These are phyloP conservation scores for Gorilla gorilla DNA, from an alignment of 2,113 vertebrate genomes.

Conservation along the genomic window DNA sequence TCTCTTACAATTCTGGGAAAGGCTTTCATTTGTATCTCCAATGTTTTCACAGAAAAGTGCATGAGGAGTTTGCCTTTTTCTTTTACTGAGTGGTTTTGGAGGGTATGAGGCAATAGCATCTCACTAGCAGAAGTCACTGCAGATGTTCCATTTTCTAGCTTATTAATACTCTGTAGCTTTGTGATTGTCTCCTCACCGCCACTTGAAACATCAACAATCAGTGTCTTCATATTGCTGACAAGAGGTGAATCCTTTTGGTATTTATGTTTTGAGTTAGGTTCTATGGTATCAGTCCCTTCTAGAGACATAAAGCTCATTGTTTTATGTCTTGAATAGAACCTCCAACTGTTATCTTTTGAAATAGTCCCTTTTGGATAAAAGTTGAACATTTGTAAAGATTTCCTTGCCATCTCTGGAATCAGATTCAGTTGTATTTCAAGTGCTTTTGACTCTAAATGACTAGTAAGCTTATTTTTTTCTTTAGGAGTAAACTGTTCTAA, in stretches of 20 bases:
- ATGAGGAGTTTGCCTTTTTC: slow-evolving; percentile 33
- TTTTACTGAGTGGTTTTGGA: slow-evolving; percentile 33
- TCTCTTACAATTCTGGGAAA: slow-evolving; percentile 51
- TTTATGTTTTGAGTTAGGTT: not conserved
- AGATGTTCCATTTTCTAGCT: not conserved
- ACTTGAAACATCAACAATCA: not conserved
- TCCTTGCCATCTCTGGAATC: slow-evolving; percentile 22
- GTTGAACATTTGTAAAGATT: not conserved
- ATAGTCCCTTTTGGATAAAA: not conserved
- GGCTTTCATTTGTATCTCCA: slow-evolving; percentile 50
- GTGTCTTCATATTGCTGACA: not conserved
- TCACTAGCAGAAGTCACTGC: not conserved
- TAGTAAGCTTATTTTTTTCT: not conserved
- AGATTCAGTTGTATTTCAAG: slow-evolving; percentile 39
- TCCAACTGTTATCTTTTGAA: not conserved
- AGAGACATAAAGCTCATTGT: not conserved
- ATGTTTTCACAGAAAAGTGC: slow-evolving; percentile 53
- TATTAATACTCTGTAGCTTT: not conserved
- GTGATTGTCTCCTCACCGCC: not conserved
- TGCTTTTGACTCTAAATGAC: slow-evolving; percentile 49
- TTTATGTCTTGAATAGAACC: not conserved
- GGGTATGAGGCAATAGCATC: not conserved
- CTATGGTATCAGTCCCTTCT: not conserved
- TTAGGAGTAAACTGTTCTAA: not conserved
- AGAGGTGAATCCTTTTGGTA: not conserved